These are phyloP conservation scores for Lithophane ornitopus DNA, from an alignment of 2,888 invertebrate species.

Conservation along the genomic window DNA sequence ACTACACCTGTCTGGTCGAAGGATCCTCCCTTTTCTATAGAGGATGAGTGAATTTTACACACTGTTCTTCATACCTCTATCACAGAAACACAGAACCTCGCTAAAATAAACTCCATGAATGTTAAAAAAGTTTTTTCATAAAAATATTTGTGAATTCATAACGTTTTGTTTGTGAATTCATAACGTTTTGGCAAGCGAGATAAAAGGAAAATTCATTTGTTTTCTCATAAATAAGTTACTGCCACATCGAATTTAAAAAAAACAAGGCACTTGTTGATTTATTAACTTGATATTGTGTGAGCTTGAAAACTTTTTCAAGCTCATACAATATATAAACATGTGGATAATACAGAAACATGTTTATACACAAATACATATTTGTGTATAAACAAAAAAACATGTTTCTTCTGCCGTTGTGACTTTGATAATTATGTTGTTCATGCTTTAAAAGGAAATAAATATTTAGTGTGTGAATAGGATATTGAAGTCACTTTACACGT, in stretches of 20 bases:
- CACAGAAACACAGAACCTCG: neutral
- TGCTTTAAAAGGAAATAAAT: neutral
- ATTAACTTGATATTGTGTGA: conserved; percentile 16
- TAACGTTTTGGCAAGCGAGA: conserved; percentile 30
- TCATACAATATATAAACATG: too few relatives aligned
- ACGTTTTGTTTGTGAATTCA: conserved; percentile 20
- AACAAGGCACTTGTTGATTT: conserved; percentile 46
- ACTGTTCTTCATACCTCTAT: too few relatives aligned
- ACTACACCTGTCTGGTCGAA: too few relatives aligned
- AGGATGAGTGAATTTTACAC: too few relatives aligned
- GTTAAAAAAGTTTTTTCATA: conserved; percentile 45
- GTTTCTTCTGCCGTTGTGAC: neutral
- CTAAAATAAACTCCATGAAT: conserved; percentile 33
- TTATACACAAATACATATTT: too few relatives aligned
- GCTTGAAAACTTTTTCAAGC: too few relatives aligned
- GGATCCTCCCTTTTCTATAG: too few relatives aligned
- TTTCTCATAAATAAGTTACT: conserved; percentile 50
- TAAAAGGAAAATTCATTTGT: conserved; percentile 43
- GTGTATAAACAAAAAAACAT: neutral
- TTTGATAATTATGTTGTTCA: neutral
- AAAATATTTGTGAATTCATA: conserved; percentile 40
- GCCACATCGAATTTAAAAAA: conserved; percentile 36
- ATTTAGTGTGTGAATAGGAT: neutral
- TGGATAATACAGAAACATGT: too few relatives aligned
- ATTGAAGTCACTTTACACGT: neutral